Evolutionary conservation across 2,113 vertebrate species (phyloP).

Genomic region (Phrynosoma blainvillii): DNA sequence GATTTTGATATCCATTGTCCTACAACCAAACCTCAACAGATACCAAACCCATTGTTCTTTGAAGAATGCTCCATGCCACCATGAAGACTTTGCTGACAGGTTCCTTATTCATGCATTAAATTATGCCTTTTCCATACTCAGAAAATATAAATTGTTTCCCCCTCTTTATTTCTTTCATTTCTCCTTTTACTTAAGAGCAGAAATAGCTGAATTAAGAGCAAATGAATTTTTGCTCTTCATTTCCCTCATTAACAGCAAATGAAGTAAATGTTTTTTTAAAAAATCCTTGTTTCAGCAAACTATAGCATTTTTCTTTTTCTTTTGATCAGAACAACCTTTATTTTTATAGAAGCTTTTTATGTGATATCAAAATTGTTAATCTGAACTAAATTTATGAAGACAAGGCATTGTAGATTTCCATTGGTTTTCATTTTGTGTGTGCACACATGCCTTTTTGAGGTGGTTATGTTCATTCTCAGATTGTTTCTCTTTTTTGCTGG

Average conservation of each 20-base stretch:
- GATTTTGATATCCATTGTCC: no score
- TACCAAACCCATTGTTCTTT: neutral
- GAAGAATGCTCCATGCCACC: neutral
- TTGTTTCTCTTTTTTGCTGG: neutral
- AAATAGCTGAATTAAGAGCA: neutral
- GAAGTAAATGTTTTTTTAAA: no score
- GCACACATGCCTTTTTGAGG: neutral
- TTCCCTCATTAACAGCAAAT: no score
- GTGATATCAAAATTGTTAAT: constrained; percentile 28
- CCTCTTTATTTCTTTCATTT: neutral
- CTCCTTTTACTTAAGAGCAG: neutral
- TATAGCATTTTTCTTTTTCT: neutral
- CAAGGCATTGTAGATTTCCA: constrained; percentile 31
- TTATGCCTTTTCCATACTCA: neutral
- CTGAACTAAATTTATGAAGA: constrained; percentile 43
- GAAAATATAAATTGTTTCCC: neutral
- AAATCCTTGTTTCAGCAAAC: neutral
- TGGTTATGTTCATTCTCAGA: neutral
- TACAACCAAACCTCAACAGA: no score
- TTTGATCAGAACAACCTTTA: neutral
- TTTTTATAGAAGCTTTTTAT: neutral
- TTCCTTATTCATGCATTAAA: neutral
- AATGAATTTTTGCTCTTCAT: no score
- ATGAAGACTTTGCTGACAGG: neutral
- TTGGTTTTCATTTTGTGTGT: constrained; percentile 16